Conservation (phyloP, 2,797 vertebrate genomes). For the Gadopsis marmoratus region DNA sequence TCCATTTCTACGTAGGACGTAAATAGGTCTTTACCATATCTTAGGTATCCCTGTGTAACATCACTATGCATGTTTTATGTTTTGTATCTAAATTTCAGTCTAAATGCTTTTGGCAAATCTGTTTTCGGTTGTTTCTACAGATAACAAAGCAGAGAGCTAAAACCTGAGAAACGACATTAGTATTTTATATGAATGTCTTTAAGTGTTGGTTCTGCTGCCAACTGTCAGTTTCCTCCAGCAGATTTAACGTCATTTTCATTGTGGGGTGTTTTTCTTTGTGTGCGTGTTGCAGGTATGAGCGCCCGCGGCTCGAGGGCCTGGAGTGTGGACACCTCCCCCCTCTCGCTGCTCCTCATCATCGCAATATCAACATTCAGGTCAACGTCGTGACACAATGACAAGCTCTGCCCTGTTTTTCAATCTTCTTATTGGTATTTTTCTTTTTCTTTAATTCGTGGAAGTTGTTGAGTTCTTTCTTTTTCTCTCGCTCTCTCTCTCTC, state of each 20-base stretch:
- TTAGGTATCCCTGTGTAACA: slow-evolving; percentile 17
- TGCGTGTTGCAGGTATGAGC: slow-evolving; percentile 89
- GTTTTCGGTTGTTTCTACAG: slow-evolving; percentile 5
- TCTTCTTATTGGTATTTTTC: slow-evolving; percentile 45
- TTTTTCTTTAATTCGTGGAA: slow-evolving; percentile 46
- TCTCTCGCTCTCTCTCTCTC: not conserved
- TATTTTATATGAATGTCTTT: slow-evolving; percentile 1
- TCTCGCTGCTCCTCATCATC: slow-evolving; percentile 80
- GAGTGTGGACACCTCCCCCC: slow-evolving; percentile 67
- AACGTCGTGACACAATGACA: slow-evolving; percentile 80
- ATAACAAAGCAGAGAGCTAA: slow-evolving; percentile 1
- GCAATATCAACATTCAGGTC: slow-evolving; percentile 83
- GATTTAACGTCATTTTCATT: slow-evolving; percentile 8
- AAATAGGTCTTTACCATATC: slow-evolving; percentile 32
- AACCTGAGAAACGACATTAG: slow-evolving; percentile 1
- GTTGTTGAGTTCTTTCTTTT: slow-evolving; percentile 28
- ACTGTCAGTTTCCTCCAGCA: not conserved
- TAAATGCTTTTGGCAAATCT: not conserved
- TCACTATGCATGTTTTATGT: slow-evolving; percentile 32
- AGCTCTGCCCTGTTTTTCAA: slow-evolving; percentile 55
- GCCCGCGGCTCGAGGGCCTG: slow-evolving; percentile 89
- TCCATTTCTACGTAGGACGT: slow-evolving; percentile 34
- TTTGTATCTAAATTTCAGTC: slow-evolving; percentile 2
- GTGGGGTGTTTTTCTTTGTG: not conserved
- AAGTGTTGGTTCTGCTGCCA: slow-evolving; percentile 6